Evolutionary conservation across 2,113 vertebrate species (phyloP).

Genomic region (Atrichornis clamosus): DNA sequence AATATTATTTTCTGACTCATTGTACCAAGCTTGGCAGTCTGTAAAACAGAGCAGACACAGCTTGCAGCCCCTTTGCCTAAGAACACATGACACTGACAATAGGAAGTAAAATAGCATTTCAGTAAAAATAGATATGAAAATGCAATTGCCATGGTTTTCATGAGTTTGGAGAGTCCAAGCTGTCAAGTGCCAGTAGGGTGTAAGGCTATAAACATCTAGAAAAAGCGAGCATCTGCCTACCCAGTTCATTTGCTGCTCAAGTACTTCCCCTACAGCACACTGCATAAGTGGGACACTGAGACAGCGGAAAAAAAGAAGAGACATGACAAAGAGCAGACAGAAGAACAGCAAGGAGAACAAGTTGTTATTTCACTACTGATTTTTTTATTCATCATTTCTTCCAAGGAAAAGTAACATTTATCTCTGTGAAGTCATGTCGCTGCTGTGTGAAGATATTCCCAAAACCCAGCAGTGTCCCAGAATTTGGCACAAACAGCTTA

Average conservation of each 20-base stretch:
- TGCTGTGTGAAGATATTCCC: background rate
- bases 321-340: background rate
- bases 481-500: background rate
- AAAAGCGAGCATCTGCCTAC: background rate
- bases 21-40: background rate
- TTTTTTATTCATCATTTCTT: background rate
- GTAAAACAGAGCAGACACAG: background rate
- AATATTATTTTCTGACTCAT: background rate
- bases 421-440: background rate
- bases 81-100: fast-evolving
- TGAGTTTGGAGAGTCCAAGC: background rate
- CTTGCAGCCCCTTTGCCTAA: background rate
- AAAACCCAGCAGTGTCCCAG: background rate
- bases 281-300: background rate
- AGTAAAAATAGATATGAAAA: background rate
- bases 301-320: background rate
- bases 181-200: background rate
- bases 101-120: background rate
- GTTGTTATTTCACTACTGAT: background rate
- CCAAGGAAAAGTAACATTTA: background rate
- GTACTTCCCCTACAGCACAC: background rate
- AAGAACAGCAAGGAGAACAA: background rate
- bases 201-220: background rate
- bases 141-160: background rate
- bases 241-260: background rate